These are phyloP conservation scores for Eubasilissa splendida DNA, from an alignment of 2,888 invertebrate genomes.

Conservation along the genomic window DNA sequence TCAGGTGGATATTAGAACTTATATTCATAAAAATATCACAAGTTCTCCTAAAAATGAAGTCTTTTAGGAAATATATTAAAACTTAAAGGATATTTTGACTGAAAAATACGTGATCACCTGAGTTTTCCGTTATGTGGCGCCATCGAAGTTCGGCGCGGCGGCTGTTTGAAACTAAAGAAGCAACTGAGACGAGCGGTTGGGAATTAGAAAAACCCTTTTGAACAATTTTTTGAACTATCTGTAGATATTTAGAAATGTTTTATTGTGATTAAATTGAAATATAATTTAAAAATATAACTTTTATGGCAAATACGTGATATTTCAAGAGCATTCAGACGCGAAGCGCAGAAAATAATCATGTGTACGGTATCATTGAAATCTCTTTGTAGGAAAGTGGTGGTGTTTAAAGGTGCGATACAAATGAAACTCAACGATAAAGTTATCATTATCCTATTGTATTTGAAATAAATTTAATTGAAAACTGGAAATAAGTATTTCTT, in stretches of 20 bases:
- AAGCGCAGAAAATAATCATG: constrained; percentile 39
- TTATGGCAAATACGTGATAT: background rate
- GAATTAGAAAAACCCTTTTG: constrained; percentile 42
- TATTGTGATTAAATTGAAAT: background rate
- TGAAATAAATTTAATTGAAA: too few species aligned
- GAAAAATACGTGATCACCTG: constrained; percentile 13
- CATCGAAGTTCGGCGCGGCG: constrained; percentile 36
- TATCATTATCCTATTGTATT: too few species aligned
- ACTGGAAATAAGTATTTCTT: too few species aligned
- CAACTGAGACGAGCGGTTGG: constrained; percentile 54
- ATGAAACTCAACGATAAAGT: too few species aligned
- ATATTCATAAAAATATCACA: background rate
- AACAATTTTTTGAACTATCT: background rate
- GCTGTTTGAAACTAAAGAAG: constrained; percentile 23
- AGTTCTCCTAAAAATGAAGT: background rate
- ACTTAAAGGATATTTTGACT: background rate
- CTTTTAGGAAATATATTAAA: background rate
- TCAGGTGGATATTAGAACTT: background rate
- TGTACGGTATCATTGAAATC: constrained; percentile 57
- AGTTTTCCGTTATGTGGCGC: constrained; percentile 49
- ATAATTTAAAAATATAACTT: background rate
- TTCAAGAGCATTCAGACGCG: background rate
- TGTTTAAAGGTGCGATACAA: too few species aligned
- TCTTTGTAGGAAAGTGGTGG: constrained; percentile 33
- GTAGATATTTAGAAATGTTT: background rate